Percentiles rank a stretch among this genome's conserved stretches.
These are phyloP conservation scores for Sus scrofa DNA, from an alignment of 2,113 vertebrate species.

Conservation along the genomic window T2T-Sscrofa CM000818.6:59558501-59559000, in stretches of 20 bases:
- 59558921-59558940: neutral
- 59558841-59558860: conserved; percentile 94
- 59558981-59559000: neutral
- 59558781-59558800: conserved; percentile 97
- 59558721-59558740: conserved; percentile 88
- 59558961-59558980: neutral
- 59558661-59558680: neutral
- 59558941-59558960: neutral
- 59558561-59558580: neutral
- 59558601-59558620: neutral
- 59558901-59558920: neutral
- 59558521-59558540: neutral
- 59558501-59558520: neutral
- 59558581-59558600: accelerated
- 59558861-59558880: conserved; percentile 93
- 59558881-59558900: conserved; percentile 98
- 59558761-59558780: conserved; percentile 91
- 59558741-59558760: conserved; percentile 91
- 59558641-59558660: neutral
- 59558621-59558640: neutral
- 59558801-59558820: conserved; percentile 96
- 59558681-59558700: neutral
- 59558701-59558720: conserved; percentile 90
- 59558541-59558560: neutral
- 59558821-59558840: conserved; percentile 96